Conservation (phyloP, 2,888 invertebrate genomes). For the Hipparchia semele region DNA sequence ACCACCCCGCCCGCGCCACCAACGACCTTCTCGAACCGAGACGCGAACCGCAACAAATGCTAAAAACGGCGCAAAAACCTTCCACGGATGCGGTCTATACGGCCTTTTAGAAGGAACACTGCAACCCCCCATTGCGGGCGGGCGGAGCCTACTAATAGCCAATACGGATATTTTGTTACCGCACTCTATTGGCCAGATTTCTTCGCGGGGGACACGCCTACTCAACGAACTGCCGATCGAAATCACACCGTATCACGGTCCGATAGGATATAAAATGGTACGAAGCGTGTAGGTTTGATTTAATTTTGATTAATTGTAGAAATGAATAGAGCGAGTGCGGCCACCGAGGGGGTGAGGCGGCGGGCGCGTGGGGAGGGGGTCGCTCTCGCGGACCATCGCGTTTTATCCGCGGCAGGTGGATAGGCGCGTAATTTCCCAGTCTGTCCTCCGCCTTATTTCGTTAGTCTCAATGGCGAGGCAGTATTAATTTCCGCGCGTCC, state of each 20-base stretch:
- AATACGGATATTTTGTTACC: slow-evolving; percentile 84
- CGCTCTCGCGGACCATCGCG: slow-evolving; percentile 28
- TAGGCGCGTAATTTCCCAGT: slow-evolving; percentile 48
- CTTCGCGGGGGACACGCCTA: slow-evolving; percentile 78
- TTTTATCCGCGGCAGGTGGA: slow-evolving; percentile 45
- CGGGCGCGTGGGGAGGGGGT: slow-evolving; percentile 30
- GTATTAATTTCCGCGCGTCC: slow-evolving; percentile 48
- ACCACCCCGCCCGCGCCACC: slow-evolving; percentile 49
- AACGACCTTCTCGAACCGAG: slow-evolving; percentile 53
- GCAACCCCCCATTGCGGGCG: slow-evolving; percentile 54
- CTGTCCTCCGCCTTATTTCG: slow-evolving; percentile 44
- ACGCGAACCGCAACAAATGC: slow-evolving; percentile 28
- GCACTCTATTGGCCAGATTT: slow-evolving; percentile 85
- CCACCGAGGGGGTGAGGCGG: slow-evolving; percentile 39
- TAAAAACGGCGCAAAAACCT: slow-evolving; percentile 48
- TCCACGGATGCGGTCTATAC: slow-evolving; percentile 41
- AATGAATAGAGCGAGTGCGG: slow-evolving; percentile 68
- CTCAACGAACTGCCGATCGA: slow-evolving; percentile 50
- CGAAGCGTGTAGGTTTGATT: slow-evolving; percentile 60
- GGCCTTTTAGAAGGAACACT: slow-evolving; percentile 45
- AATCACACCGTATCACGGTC: slow-evolving; percentile 51
- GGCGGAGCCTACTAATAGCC: slow-evolving; percentile 83
- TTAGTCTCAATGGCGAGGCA: slow-evolving; percentile 47
- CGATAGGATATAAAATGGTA: slow-evolving; percentile 54
- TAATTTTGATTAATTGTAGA: slow-evolving; percentile 83